Conservation (phyloP, 2,888 invertebrate species). For the Teleogryllus oceanicus region DNA sequence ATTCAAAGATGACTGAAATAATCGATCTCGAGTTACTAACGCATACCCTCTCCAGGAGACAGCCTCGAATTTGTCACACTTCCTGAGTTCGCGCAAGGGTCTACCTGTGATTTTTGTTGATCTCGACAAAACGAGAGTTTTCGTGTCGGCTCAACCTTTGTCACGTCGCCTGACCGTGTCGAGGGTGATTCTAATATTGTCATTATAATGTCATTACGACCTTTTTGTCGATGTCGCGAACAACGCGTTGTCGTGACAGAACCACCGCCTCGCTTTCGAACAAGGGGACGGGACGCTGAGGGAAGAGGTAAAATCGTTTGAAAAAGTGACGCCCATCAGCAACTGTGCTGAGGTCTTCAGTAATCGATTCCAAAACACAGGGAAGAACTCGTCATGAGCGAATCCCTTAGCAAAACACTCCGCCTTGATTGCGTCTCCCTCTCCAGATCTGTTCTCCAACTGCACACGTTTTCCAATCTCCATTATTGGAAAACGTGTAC, state of each 20-base stretch:
- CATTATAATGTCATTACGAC: not conserved
- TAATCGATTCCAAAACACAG: not conserved
- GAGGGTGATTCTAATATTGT: constrained; percentile 7
- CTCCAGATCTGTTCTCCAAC: no score
- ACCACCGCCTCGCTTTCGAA: not conserved
- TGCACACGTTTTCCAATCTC: not conserved
- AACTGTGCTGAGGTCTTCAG: not conserved
- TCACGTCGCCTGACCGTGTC: not conserved
- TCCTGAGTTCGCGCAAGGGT: not conserved
- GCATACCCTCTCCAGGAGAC: not conserved
- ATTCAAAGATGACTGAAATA: no score
- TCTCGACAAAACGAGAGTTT: not conserved
- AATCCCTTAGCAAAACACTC: no score
- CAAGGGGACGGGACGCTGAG: not conserved
- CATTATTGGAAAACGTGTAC: not conserved
- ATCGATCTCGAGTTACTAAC: no score
- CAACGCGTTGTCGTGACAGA: not conserved
- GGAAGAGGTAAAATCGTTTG: not conserved
- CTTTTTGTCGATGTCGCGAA: not conserved
- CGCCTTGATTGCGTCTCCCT: no score
- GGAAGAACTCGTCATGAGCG: not conserved
- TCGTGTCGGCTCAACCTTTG: not conserved
- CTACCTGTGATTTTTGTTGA: not conserved
- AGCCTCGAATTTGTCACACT: constrained; percentile 9
- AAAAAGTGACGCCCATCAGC: constrained; percentile 7